phyloP scores from a whole-genome alignment of 2,797 vertebrate species.

The Sebastes cheni region DNA sequence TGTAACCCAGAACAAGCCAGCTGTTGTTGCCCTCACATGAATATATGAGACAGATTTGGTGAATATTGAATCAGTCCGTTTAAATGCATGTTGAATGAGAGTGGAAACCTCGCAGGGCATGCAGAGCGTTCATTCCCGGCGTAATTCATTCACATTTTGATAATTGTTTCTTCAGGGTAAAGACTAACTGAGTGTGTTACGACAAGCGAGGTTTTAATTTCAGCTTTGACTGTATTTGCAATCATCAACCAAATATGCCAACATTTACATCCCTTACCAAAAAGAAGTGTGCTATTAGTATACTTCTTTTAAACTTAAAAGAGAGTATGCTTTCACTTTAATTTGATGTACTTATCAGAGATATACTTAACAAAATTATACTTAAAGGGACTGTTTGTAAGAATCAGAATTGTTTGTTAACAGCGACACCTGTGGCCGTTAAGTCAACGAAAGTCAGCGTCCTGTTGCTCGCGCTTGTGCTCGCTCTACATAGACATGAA shows the following conservation, averaged over 20 bases:
- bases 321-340: no score
- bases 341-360: no score
- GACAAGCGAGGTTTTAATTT: slow-evolving; percentile 25
- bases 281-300: no score
- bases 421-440: no score
- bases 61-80: slow-evolving; percentile 42
- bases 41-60: slow-evolving; percentile 21
- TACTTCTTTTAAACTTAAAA: no score
- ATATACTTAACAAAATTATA: no score
- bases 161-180: slow-evolving; percentile 41
- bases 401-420: no score
- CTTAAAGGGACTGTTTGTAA: no score
- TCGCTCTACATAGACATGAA: no score
- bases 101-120: slow-evolving; percentile 12
- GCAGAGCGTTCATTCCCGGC: slow-evolving; percentile 11
- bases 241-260: slow-evolving; percentile 12
- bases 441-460: no score
- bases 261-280: background rate
- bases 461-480: no score
- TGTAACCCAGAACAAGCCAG: background rate
- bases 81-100: slow-evolving; percentile 27
- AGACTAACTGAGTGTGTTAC: slow-evolving; percentile 4
- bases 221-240: slow-evolving; percentile 17
- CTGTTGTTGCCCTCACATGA: background rate
- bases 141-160: slow-evolving; percentile 43